Conservation (phyloP, 2,888 invertebrate genomes). For the Drosophila testacea region DNA sequence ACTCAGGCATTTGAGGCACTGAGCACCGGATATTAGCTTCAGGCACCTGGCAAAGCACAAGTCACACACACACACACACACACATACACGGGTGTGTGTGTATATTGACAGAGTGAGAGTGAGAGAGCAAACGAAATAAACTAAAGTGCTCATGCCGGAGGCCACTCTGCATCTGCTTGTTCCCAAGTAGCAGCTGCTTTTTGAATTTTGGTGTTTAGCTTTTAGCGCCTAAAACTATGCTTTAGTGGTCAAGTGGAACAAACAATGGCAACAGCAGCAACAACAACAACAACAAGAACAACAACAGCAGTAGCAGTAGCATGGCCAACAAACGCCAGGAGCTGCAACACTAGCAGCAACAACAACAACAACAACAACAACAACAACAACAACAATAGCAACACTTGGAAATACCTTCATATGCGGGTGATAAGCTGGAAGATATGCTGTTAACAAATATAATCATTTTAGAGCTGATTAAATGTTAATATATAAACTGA, state of each 20-base stretch:
- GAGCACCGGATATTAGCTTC: conserved; percentile 37
- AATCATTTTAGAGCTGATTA: neutral
- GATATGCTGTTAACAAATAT: conserved; percentile 1
- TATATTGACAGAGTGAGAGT: neutral
- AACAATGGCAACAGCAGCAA: conserved; percentile 52
- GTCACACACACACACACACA: conserved; percentile 24
- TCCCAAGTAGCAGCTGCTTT: conserved; percentile 71
- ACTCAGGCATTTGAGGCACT: conserved; percentile 50
- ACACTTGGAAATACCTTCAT: neutral
- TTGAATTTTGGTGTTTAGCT: conserved; percentile 79
- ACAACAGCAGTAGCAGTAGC: conserved; percentile 25
- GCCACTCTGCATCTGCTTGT: conserved; percentile 33
- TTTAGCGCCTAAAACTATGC: conserved; percentile 81
- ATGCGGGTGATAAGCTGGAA: neutral
- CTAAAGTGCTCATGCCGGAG: conserved; percentile 53
- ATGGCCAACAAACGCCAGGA: conserved; percentile 49
- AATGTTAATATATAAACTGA: neutral
- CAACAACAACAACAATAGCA: conserved; percentile 21
- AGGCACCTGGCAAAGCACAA: conserved; percentile 57
- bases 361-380: conserved; percentile 9
- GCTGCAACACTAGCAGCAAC: conserved; percentile 23
- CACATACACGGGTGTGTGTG: neutral
- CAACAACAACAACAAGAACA: conserved; percentile 10
- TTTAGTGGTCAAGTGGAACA: conserved; percentile 80
- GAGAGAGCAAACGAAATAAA: conserved; percentile 46